Evolutionary conservation across 2,113 vertebrate species (phyloP), one percentile per base, ranked within the genome.

Genomic region (Candoia aspera): DNA sequence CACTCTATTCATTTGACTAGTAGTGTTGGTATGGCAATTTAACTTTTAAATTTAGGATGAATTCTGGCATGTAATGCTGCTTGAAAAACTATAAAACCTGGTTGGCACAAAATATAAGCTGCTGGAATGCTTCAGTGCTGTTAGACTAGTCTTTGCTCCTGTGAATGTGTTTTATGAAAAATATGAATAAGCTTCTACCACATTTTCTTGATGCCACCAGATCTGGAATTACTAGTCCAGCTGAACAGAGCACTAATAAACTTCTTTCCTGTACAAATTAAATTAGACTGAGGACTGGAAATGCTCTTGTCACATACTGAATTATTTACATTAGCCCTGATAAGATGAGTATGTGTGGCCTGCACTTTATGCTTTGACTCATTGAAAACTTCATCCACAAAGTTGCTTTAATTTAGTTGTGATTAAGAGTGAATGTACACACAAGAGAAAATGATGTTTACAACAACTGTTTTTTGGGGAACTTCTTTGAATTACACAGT

Each of bases 311-410:
- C 23, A 26, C 17, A 84, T 93, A 95, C 95, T 92, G 88, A 95
- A 95, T 96, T 42, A 42, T 96, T 93, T 92, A 93, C 88, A 46
- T 84, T 93, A 92, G 55, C 57, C 91, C 92, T 89, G 87, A 15
- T 68, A 68, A 0, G 90, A 49, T 94, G 94, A 83, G 86, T 49
- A 91, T 85, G 29, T 64, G 24, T 46, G 53, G 62, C 15, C 4
- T 68, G 15, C 6, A 37, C 53, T 84, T 54, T n/a, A 58, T 84
- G 11, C 68, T 92, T 91, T 54, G 86, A 49, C 85, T 92, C 92
- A 91, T 19, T 85, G 29, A 89, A 92, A 93, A 3, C 84, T 88
- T 46, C n/a, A 49, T 84, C 15, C 10, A 68, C 24, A n/a, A 55
- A 26, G 54, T 83, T 83, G 23, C 24, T 68, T 49, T 33, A 68